phyloP scores from a whole-genome alignment of 2,888 invertebrate genomes.

The Hymenopus coronatus region DNA sequence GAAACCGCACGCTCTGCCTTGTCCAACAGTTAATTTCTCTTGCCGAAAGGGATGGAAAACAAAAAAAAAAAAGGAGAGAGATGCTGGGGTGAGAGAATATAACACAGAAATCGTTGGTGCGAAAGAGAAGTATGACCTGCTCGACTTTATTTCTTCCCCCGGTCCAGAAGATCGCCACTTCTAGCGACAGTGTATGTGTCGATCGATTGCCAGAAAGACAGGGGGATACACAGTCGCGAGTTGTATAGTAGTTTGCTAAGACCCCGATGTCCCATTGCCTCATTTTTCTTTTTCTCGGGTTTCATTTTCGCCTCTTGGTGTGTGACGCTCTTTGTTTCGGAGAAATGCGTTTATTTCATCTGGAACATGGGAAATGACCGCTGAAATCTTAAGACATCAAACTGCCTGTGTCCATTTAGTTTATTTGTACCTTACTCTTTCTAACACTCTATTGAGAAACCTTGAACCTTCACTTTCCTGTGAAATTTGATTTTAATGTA shows the following conservation, averaged over 20 bases:
- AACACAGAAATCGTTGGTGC: not conserved
- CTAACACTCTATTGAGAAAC: too few species aligned
- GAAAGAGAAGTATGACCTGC: slow-evolving; percentile 1
- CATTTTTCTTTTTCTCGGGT: slow-evolving; percentile 22
- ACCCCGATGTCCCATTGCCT: slow-evolving; percentile 20
- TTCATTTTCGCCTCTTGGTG: slow-evolving; percentile 3
- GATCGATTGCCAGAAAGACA: slow-evolving; percentile 4
- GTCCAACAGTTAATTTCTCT: slow-evolving; percentile 33
- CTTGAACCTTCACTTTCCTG: too few species aligned
- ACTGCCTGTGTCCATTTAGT: too few species aligned
- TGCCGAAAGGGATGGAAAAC: slow-evolving; percentile 1
- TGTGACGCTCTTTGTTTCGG: not conserved
- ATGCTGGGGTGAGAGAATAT: not conserved
- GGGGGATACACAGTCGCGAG: not conserved
- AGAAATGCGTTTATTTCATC: not conserved
- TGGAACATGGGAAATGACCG: not conserved
- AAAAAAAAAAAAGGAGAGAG: not conserved
- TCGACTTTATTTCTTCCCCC: not conserved
- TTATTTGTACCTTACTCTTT: too few species aligned
- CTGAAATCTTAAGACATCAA: too few species aligned
- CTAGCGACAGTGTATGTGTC: slow-evolving; percentile 3
- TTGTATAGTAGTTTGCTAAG: slow-evolving; percentile 24
- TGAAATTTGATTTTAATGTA: too few species aligned
- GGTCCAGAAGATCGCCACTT: slow-evolving; percentile 24
- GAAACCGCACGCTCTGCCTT: slow-evolving; percentile 11